phyloP scores from a whole-genome alignment of 2,888 invertebrate genomes.

The Polylopha cassiicola region DNA sequence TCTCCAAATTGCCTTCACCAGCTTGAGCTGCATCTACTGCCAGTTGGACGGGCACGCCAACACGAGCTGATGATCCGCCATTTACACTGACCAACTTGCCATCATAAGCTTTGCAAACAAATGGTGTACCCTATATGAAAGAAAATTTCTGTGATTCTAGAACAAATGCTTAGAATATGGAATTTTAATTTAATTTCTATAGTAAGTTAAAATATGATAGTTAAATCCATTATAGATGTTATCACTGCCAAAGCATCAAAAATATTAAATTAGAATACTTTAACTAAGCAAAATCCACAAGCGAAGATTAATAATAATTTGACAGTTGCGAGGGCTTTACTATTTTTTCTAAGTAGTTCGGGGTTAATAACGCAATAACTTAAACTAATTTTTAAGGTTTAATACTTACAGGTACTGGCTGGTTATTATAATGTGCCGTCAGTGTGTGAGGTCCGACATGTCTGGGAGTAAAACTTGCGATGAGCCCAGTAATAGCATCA shows the following conservation, averaged over 20 bases:
- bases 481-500: slow-evolving; percentile 90
- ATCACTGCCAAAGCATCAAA: no score
- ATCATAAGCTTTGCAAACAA: slow-evolving; percentile 95
- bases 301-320: no score
- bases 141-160: not conserved
- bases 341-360: no score
- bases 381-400: not conserved
- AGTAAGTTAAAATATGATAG: no score
- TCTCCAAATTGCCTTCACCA: slow-evolving; percentile 98
- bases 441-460: slow-evolving; percentile 96
- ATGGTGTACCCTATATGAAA: slow-evolving; percentile 86
- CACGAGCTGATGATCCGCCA: slow-evolving; percentile 82
- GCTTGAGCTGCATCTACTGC: slow-evolving; percentile 97
- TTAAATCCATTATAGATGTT: no score
- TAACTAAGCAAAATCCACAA: no score
- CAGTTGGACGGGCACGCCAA: slow-evolving; percentile 95
- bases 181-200: no score
- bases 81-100: slow-evolving; percentile 90
- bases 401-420: slow-evolving; percentile 81
- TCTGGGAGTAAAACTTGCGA: slow-evolving; percentile 93
- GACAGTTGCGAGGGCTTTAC: no score
- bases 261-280: no score
- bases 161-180: not conserved
- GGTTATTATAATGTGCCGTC: slow-evolving; percentile 93
- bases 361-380: no score